phyloP scores from a whole-genome alignment of 2,797 vertebrate genomes.

The Cirrhinus mrigala region DNA sequence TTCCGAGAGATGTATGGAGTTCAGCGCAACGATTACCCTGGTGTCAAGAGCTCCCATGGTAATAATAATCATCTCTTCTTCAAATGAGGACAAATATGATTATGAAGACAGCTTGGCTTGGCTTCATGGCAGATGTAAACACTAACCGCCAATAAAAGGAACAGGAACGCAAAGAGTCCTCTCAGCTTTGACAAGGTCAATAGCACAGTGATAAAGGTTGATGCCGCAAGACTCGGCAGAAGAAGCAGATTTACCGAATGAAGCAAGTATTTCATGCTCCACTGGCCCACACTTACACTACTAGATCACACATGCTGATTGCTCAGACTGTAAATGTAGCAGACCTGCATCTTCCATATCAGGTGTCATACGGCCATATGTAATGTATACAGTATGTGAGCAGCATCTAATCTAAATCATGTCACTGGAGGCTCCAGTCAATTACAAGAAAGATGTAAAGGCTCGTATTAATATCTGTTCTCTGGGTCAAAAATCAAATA shows the following conservation, averaged over 20 bases:
- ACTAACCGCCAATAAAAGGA: slow-evolving; percentile 33
- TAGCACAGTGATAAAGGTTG: neutral
- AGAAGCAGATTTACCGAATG: slow-evolving; percentile 20
- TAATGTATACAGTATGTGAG: slow-evolving; percentile 3
- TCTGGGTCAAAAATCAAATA: slow-evolving; percentile 4
- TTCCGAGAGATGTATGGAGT: slow-evolving; percentile 39
- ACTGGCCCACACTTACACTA: neutral
- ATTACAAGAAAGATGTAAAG: neutral
- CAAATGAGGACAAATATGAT: slow-evolving; percentile 62
- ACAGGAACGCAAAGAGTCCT: neutral
- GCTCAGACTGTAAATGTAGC: neutral
- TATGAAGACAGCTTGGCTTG: slow-evolving; percentile 58
- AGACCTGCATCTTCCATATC: neutral
- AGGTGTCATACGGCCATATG: neutral
- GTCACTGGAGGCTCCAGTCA: neutral
- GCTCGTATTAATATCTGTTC: slow-evolving; percentile 1
- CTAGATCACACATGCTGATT: slow-evolving; percentile 21
- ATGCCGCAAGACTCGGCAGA: neutral
- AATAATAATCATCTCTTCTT: slow-evolving; percentile 61
- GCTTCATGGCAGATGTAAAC: slow-evolving; percentile 62
- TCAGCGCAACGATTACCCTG: slow-evolving; percentile 62
- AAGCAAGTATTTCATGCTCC: slow-evolving; percentile 9
- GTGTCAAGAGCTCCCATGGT: slow-evolving; percentile 61
- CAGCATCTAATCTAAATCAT: slow-evolving; percentile 4
- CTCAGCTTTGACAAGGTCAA: slow-evolving; percentile 46